Percentiles rank a stretch among this genome's conserved stretches.
Evolutionary conservation across 2,797 vertebrate genomes (phyloP).

Genomic region (Hybognathus amarus): DNA sequence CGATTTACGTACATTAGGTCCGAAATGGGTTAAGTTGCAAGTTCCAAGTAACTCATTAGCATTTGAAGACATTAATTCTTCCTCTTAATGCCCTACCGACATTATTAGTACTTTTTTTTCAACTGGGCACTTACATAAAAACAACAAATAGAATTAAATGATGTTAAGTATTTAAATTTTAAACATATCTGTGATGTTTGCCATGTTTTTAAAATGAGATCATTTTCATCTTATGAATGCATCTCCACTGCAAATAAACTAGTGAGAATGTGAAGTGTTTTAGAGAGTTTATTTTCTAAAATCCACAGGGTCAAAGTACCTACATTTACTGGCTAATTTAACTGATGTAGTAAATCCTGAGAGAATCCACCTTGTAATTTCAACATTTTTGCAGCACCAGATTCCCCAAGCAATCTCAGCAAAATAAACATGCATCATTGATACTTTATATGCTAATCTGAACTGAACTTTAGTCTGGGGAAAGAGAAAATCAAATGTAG

Average conservation of each 20-base stretch:
- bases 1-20: no score
- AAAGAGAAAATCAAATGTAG: background rate
- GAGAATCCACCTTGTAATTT: background rate
- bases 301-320: background rate
- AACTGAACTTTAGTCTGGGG: background rate
- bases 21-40: no score
- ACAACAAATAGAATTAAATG: no score
- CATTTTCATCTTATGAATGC: background rate
- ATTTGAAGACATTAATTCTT: background rate
- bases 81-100: background rate
- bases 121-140: background rate
- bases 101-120: background rate
- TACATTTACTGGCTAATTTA: background rate
- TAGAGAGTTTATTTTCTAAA: background rate
- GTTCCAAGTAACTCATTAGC: no score
- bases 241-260: background rate
- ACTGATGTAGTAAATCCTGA: background rate
- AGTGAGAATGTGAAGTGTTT: background rate
- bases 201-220: no score
- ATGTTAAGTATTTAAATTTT: no score
- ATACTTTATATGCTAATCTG: background rate
- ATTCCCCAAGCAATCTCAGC: conserved; percentile 8
- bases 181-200: no score
- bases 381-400: background rate
- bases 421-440: background rate